Percentiles rank a stretch among this genome's conserved stretches.
phyloP scores from a whole-genome alignment of 2,888 invertebrate genomes.

The Galerucella pusilla region DNA sequence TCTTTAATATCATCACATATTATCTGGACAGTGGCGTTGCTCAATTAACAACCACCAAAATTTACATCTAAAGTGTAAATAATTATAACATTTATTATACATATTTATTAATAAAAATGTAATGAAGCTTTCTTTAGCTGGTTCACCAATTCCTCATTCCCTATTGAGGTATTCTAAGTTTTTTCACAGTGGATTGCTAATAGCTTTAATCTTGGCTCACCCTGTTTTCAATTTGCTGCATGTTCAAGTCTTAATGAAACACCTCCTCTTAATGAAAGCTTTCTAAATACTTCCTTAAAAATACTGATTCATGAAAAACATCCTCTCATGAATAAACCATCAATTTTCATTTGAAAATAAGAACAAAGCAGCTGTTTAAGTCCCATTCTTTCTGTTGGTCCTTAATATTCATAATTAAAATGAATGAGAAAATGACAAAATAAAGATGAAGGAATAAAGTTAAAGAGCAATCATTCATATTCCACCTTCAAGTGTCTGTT shows the following conservation, averaged over 20 bases:
- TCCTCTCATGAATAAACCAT: background rate
- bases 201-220: too few species aligned
- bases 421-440: slow-evolving; percentile 21
- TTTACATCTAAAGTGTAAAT: background rate
- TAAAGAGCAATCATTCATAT: slow-evolving; percentile 26
- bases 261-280: too few species aligned
- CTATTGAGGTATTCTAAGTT: too few species aligned
- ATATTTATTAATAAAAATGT: too few species aligned
- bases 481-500: slow-evolving; percentile 36
- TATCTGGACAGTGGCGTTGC: background rate
- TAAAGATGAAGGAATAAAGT: slow-evolving; percentile 24
- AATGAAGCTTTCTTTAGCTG: too few species aligned
- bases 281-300: too few species aligned
- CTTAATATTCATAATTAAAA: slow-evolving; percentile 25
- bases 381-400: slow-evolving; percentile 7
- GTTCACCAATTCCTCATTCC: too few species aligned
- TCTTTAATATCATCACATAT: background rate
- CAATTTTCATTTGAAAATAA: background rate
- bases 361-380: slow-evolving; percentile 2
- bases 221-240: too few species aligned
- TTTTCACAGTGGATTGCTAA: too few species aligned
- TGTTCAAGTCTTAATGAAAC: too few species aligned
- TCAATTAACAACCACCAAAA: background rate
- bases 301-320: background rate
- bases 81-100: too few species aligned